A percentile compares a stretch with the other conserved stretches of the same genome.
phyloP scores from a whole-genome alignment of 2,113 vertebrate genomes.

The Alosa alosa region DNA sequence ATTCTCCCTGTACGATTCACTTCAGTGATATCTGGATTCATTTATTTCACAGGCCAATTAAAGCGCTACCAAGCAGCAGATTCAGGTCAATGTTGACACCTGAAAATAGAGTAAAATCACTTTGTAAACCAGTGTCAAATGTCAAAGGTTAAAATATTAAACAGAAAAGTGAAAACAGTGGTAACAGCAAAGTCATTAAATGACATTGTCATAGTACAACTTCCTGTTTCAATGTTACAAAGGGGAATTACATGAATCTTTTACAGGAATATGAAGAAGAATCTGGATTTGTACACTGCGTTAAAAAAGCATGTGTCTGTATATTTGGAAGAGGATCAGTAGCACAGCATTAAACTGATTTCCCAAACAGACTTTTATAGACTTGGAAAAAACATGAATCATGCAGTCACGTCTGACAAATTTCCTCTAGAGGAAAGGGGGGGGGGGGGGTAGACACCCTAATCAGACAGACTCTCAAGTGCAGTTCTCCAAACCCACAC shows the following conservation, averaged over 20 bases:
- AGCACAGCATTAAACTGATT: neutral
- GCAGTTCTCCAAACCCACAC: slow-evolving; percentile 3
- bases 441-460: neutral
- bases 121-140: neutral
- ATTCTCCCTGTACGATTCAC: neutral
- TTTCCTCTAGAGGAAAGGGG: neutral
- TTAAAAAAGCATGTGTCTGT: neutral
- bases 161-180: neutral
- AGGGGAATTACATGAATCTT: slow-evolving; percentile 1
- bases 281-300: neutral
- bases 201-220: neutral
- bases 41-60: slow-evolving; percentile 1
- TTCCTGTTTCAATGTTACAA: neutral
- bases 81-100: neutral
- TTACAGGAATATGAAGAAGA: neutral
- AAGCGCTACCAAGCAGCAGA: neutral
- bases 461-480: neutral
- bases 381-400: neutral
- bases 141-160: neutral
- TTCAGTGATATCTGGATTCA: neutral
- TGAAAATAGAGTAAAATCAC: neutral
- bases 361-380: neutral
- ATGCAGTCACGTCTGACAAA: neutral
- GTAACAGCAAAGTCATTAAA: neutral
- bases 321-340: neutral